Percentiles rank a stretch among this genome's conserved stretches.
Evolutionary conservation across 2,113 vertebrate genomes (phyloP).

Genomic region (Spilogale gracilis): DNA sequence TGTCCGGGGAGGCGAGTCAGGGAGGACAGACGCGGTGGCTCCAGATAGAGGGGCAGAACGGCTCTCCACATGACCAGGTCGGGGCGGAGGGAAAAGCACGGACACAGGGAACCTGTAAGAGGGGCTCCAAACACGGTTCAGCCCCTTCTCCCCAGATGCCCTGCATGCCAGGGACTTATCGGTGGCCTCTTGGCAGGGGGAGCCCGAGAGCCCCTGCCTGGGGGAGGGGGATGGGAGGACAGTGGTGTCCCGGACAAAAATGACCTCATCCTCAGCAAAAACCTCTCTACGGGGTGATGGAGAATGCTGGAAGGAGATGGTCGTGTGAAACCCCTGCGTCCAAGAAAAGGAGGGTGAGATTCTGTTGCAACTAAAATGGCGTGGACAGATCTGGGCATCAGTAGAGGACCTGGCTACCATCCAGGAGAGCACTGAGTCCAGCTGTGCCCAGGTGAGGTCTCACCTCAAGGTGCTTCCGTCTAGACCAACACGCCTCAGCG

Average conservation of each 20-base stretch:
- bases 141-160: neutral
- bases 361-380: too few species aligned
- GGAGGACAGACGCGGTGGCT: neutral
- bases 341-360: neutral
- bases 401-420: neutral
- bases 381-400: neutral
- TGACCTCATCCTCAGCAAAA: neutral
- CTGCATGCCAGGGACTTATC: rapidly evolving
- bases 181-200: neutral
- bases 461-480: neutral
- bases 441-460: neutral
- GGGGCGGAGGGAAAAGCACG: neutral
- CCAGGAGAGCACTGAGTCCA: too few species aligned
- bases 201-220: too few species aligned
- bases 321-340: neutral
- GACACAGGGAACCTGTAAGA: neutral
- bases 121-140: rapidly evolving
- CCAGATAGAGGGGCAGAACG: neutral
- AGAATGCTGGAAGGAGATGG: too few species aligned
- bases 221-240: neutral
- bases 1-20: neutral
- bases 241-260: too few species aligned
- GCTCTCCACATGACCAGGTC: neutral
- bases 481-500: rapidly evolving
- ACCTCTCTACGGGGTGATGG: neutral